Percentiles rank a stretch among this genome's conserved stretches.
These are phyloP conservation scores for Apogon hyalosoma DNA, from an alignment of 2,797 vertebrate species.

Conservation along the genomic window DNA sequence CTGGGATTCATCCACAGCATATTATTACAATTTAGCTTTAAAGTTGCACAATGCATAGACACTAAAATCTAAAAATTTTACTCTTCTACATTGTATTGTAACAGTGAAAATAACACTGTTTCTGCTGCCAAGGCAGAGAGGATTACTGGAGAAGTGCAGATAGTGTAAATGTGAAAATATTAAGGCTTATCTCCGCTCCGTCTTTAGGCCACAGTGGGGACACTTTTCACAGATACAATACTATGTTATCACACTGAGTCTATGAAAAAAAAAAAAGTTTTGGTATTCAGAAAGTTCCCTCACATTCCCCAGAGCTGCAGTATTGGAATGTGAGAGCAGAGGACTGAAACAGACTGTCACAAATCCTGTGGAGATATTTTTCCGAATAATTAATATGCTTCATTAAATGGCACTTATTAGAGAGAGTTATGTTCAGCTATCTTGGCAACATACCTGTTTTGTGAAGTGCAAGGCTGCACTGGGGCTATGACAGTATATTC, in stretches of 20 bases:
- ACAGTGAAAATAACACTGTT: conserved; percentile 9
- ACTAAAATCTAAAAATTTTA: no score
- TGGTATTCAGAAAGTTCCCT: conserved; percentile 6
- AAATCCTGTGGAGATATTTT: conserved; percentile 2
- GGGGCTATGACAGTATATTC: no score
- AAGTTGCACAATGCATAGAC: no score
- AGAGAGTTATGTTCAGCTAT: no score
- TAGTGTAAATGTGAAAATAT: conserved; percentile 20
- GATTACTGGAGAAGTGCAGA: conserved; percentile 2
- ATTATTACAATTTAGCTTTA: no score
- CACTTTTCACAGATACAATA: conserved; percentile 15
- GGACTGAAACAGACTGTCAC: neutral
- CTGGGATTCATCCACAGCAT: no score
- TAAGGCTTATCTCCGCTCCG: neutral
- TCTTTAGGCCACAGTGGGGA: conserved; percentile 14
- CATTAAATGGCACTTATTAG: conserved; percentile 2
- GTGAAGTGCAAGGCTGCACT: no score
- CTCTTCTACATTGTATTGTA: neutral
- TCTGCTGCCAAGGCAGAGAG: conserved; percentile 1
- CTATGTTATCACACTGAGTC: neutral
- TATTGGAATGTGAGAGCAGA: conserved; percentile 7
- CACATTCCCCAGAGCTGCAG: conserved; percentile 11
- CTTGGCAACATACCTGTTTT: no score
- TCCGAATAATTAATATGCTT: conserved; percentile 9
- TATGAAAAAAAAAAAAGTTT: conserved; percentile 9